A percentile compares a stretch with the other conserved stretches of the same genome.
Conservation (phyloP, 2,113 vertebrate genomes). For the Todiramphus saurophagus region DNA sequence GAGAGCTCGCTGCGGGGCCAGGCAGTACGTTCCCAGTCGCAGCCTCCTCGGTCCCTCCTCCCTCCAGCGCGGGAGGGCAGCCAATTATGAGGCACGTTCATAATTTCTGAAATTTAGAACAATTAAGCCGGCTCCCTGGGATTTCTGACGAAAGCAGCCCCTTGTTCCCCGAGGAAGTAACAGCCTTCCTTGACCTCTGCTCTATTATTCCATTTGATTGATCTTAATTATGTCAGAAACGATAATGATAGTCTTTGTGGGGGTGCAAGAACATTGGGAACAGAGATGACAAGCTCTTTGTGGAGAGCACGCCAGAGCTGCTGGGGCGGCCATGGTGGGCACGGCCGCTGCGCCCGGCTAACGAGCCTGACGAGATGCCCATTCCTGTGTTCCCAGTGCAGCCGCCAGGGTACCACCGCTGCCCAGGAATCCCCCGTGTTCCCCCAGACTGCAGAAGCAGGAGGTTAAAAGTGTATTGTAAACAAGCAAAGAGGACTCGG, state of each 20-base stretch:
- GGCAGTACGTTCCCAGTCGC: background rate
- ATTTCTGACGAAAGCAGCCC: constrained; percentile 10
- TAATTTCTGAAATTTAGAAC: constrained; percentile 14
- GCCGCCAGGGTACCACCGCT: background rate
- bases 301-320: background rate
- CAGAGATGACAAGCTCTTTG: background rate
- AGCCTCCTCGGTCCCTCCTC: background rate
- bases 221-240: constrained; percentile 43
- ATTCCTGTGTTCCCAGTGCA: background rate
- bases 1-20: background rate
- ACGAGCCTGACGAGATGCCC: rapidly evolving
- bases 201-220: constrained; percentile 33
- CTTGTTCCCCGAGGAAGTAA: background rate
- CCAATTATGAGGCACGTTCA: background rate
- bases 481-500: background rate
- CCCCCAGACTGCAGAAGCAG: background rate
- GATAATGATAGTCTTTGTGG: constrained; percentile 10
- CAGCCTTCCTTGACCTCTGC: constrained; percentile 20
- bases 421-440: rapidly evolving
- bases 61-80: background rate
- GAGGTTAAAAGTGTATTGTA: rapidly evolving
- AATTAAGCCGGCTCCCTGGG: background rate
- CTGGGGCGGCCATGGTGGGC: rapidly evolving
- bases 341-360: background rate
- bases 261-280: background rate